A percentile compares a stretch with the other conserved stretches of the same genome.
Conservation (phyloP, 2,113 vertebrate species). For the Kobus ellipsiprymnus region DNA sequence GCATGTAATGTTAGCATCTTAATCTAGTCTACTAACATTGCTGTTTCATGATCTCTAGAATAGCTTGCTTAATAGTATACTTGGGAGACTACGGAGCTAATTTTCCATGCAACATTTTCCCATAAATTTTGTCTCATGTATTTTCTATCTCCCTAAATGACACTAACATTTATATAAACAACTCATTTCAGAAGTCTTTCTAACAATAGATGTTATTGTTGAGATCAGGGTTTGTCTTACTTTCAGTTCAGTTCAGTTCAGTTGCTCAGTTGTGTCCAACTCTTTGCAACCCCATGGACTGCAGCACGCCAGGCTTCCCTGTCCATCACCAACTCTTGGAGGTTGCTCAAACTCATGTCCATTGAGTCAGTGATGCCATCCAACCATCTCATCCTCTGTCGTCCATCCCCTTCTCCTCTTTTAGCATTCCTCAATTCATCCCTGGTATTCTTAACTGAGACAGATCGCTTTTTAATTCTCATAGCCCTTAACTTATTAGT, state of each 20-base stretch:
- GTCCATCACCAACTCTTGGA: neutral
- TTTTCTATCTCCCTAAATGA: neutral
- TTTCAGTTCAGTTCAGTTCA: neutral
- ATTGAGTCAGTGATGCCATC: neutral
- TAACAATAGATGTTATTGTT: neutral
- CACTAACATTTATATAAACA: neutral
- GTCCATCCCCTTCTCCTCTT: neutral
- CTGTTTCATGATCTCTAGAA: neutral
- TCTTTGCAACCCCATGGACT: neutral
- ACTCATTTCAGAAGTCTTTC: neutral
- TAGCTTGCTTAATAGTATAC: neutral
- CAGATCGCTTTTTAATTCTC: neutral
- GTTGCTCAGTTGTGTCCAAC: neutral
- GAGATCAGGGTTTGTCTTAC: neutral
- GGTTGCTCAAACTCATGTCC: neutral
- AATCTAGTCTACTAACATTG: neutral
- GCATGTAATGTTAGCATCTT: neutral
- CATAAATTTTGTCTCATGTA: neutral
- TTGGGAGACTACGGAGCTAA: neutral
- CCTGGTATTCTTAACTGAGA: neutral
- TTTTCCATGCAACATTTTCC: neutral
- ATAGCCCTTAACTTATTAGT: neutral
- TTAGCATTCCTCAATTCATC: neutral
- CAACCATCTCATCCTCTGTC: neutral
- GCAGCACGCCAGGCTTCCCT: accelerated